Percentiles rank a stretch among this genome's conserved stretches.
Conservation (phyloP, 37 sponge, comb jelly and placozoan species). For the Cladorhizidae sp. region DNA sequence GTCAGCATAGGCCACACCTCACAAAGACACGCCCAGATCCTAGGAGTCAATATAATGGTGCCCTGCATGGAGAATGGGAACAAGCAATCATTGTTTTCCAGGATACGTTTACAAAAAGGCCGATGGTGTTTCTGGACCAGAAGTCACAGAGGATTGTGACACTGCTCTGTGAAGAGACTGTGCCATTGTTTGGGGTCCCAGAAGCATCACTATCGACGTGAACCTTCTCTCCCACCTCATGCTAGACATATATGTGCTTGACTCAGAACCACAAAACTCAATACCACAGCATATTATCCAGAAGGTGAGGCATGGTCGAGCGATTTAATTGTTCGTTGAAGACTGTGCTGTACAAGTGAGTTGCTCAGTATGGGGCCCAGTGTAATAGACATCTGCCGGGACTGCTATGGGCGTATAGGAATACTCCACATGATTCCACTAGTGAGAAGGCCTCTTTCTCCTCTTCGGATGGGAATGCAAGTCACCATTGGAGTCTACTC, state of each 20-base stretch:
- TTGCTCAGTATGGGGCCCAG: slow-evolving; percentile 21
- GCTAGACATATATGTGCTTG: slow-evolving; percentile 23
- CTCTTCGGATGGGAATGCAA: no score
- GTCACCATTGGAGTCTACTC: slow-evolving; percentile 13
- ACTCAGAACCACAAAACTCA: slow-evolving; percentile 17
- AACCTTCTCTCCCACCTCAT: slow-evolving; percentile 34
- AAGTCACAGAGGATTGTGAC: neutral
- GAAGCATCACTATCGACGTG: slow-evolving; percentile 25
- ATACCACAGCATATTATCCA: slow-evolving; percentile 1
- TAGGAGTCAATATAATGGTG: neutral
- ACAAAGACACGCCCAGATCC: no score
- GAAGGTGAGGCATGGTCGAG: slow-evolving; percentile 43
- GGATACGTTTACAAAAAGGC: no score
- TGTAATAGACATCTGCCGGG: slow-evolving; percentile 35
- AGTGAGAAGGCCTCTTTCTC: slow-evolving; percentile 31
- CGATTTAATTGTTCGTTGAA: slow-evolving; percentile 31
- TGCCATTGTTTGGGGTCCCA: no score
- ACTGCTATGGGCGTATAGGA: no score
- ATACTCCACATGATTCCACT: slow-evolving; percentile 51
- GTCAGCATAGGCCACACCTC: no score
- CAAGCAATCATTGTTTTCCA: no score
- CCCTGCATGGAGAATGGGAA: neutral
- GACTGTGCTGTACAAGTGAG: slow-evolving; percentile 15
- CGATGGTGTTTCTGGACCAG: no score
- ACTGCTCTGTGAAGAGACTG: no score